These are phyloP conservation scores for Phenganax subtilis DNA, from an alignment of 92 coral and sea anemone genomes.

Conservation along the genomic window DNA sequence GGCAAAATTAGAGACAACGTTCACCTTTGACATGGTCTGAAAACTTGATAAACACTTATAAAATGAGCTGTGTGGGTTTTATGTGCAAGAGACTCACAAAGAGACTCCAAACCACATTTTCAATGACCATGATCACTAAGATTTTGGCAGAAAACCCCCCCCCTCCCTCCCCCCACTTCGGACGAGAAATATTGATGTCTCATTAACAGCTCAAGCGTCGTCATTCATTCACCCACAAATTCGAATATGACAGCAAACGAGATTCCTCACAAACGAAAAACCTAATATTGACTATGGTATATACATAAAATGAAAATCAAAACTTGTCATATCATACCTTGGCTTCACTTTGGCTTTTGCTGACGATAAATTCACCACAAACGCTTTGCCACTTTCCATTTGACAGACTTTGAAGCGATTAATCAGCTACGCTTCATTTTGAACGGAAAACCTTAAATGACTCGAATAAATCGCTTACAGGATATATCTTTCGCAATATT, in stretches of 20 bases:
- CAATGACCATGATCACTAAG: too few species aligned
- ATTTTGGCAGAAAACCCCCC: too few species aligned
- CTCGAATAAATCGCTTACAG: background rate
- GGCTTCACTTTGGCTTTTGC: background rate
- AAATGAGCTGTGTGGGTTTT: too few species aligned
- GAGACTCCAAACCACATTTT: too few species aligned
- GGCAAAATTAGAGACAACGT: too few species aligned
- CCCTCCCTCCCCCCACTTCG: too few species aligned
- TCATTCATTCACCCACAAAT: background rate
- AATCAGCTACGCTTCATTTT: conserved; percentile 4
- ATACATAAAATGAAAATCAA: too few species aligned
- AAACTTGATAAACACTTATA: too few species aligned
- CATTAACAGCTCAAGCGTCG: background rate
- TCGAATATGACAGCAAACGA: background rate
- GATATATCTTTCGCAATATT: background rate
- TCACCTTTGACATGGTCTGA: too few species aligned
- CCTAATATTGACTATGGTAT: background rate
- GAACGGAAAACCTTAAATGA: background rate
- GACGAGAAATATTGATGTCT: background rate
- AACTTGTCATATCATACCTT: background rate
- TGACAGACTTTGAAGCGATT: background rate
- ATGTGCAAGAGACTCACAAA: too few species aligned
- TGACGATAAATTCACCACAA: background rate
- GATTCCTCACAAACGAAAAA: background rate
- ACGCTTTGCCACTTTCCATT: conserved; percentile 32